phyloP scores from a whole-genome alignment of 2,888 invertebrate genomes.

The Drosophila anceps region DNA sequence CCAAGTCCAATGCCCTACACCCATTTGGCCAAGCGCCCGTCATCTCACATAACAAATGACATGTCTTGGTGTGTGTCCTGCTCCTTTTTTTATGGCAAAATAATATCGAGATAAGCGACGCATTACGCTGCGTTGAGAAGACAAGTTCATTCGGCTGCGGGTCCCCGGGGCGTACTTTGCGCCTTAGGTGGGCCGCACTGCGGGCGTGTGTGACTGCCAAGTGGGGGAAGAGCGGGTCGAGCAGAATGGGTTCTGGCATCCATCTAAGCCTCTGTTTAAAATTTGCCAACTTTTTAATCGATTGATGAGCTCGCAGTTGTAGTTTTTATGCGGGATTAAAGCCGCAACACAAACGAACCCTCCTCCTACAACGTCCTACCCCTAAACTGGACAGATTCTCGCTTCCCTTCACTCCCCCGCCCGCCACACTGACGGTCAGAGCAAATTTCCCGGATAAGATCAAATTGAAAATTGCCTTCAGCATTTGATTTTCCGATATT shows the following conservation, averaged over 20 bases:
- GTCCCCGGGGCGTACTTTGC: constrained; percentile 65
- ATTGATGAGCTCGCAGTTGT: constrained; percentile 67
- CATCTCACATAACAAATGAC: constrained; percentile 73
- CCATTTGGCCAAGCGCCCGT: constrained; percentile 13
- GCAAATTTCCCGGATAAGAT: constrained; percentile 59
- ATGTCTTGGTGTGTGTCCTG: constrained; percentile 46
- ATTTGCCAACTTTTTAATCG: constrained; percentile 72
- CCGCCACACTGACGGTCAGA: not conserved
- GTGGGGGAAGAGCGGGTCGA: not conserved
- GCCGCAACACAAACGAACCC: constrained; percentile 14
- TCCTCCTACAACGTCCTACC: not conserved
- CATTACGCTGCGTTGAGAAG: constrained; percentile 49
- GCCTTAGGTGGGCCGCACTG: constrained; percentile 33
- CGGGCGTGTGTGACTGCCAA: not conserved
- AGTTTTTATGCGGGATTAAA: constrained; percentile 72
- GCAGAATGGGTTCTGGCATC: not conserved
- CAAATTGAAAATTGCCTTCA: constrained; percentile 70
- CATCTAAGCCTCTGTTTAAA: constrained; percentile 45
- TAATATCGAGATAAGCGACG: constrained; percentile 78
- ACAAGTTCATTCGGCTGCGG: constrained; percentile 60
- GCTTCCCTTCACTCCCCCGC: not conserved
- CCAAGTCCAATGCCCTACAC: constrained; percentile 4
- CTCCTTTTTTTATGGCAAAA: constrained; percentile 69
- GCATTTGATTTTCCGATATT: constrained; percentile 25
- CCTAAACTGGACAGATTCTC: not conserved